Evolutionary conservation across 37 sponge, comb jelly and placozoan genomes (phyloP).

Genomic region (Mnemiopsis leidyi): DNA sequence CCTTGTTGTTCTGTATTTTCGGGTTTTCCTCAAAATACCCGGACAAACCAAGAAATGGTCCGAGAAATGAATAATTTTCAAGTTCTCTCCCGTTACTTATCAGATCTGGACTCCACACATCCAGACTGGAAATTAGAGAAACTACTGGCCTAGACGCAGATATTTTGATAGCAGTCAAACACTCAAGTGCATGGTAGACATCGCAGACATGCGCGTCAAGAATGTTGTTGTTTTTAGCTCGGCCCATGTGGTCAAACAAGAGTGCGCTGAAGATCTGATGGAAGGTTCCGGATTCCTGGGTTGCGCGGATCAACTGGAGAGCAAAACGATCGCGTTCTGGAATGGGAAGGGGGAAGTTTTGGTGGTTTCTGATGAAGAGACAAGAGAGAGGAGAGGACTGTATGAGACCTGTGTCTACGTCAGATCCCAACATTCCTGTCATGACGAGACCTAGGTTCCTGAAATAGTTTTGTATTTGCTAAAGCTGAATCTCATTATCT

Average conservation of each 20-base stretch:
- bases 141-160: background rate
- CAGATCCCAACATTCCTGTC: background rate
- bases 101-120: conserved; percentile 6
- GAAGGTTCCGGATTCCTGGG: background rate
- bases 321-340: conserved; percentile 15
- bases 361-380: conserved; percentile 48
- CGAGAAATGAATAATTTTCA: conserved; percentile 61
- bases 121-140: background rate
- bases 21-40: conserved; percentile 31
- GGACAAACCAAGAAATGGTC: conserved; percentile 17
- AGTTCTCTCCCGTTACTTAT: conserved; percentile 31
- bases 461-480: no score
- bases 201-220: conserved; percentile 21
- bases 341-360: background rate
- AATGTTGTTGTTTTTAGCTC: conserved; percentile 53
- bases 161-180: background rate
- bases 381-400: conserved; percentile 24
- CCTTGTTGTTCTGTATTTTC: conserved; percentile 4
- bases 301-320: background rate
- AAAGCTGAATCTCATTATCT: no score
- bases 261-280: conserved; percentile 51
- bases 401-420: conserved; percentile 9
- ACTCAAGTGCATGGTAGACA: background rate
- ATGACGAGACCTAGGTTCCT: conserved; percentile 29
- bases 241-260: conserved; percentile 46